phyloP scores from a whole-genome alignment of 2,888 invertebrate genomes.

The Gisinianus flammeolus region DNA sequence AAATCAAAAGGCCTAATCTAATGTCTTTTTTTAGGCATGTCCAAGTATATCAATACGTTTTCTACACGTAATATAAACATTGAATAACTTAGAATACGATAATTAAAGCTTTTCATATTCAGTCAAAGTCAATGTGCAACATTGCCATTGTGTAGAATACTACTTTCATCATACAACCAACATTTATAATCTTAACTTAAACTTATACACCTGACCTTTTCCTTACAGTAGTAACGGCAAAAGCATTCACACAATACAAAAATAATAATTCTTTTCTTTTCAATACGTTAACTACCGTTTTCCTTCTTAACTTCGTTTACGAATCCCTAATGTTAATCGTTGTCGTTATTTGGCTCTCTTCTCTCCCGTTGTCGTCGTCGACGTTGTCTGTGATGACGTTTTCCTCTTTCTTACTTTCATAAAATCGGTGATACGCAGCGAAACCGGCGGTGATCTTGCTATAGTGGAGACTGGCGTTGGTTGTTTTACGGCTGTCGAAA shows the following conservation, averaged over 20 bases:
- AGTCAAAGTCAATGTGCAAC: constrained; percentile 11
- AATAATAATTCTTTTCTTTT: neutral
- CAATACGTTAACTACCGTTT: neutral
- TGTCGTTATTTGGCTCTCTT: constrained; percentile 16
- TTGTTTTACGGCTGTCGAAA: neutral
- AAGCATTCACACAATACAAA: neutral
- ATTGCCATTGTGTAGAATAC: neutral
- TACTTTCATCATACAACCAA: neutral
- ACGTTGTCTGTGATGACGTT: neutral
- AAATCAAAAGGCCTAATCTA: too few species aligned
- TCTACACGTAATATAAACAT: neutral
- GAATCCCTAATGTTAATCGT: neutral
- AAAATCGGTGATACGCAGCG: neutral
- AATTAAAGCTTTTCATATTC: constrained; percentile 1
- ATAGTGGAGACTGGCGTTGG: neutral
- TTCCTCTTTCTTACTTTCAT: constrained; percentile 13
- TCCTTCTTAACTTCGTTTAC: neutral
- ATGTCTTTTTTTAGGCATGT: neutral
- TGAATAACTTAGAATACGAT: too few species aligned
- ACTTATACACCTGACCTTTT: neutral
- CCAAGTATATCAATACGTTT: neutral
- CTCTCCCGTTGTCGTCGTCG: neutral
- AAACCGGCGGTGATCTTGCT: neutral
- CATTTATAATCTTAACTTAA: neutral
- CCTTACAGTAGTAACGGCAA: neutral